Evolutionary conservation across 2,888 invertebrate species (phyloP).

Genomic region (Pachycephus smyrnensis): DNA sequence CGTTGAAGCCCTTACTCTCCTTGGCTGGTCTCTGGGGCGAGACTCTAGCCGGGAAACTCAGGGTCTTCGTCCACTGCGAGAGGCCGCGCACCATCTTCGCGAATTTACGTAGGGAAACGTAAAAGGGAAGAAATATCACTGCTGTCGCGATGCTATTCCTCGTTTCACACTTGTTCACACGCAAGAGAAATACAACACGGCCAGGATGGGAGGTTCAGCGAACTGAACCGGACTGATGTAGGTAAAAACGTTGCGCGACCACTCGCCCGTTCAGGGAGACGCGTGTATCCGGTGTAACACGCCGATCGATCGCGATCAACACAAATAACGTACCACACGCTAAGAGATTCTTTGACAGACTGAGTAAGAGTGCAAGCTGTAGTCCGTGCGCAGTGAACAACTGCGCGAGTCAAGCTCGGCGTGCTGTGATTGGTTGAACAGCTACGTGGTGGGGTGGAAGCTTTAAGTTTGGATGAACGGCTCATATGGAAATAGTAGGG

Average conservation of each 20-base stretch:
- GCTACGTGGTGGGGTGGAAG: neutral
- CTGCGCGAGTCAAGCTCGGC: constrained; percentile 5
- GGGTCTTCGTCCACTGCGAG: constrained; percentile 91
- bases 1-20: constrained; percentile 69
- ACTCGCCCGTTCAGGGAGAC: constrained; percentile 8
- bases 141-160: neutral
- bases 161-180: neutral
- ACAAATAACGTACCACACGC: constrained; percentile 21
- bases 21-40: constrained; percentile 85
- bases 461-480: constrained; percentile 1
- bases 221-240: neutral
- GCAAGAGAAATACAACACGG: neutral
- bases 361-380: constrained; percentile 22
- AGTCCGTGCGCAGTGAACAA: constrained; percentile 27
- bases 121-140: neutral
- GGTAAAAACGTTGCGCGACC: neutral
- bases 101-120: constrained; percentile 1
- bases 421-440: constrained; percentile 1
- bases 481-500: neutral
- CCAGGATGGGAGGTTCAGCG: neutral
- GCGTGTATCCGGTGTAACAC: constrained; percentile 15
- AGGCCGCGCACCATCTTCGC: constrained; percentile 85
- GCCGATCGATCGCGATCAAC: neutral
- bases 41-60: constrained; percentile 88
- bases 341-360: constrained; percentile 34